phyloP scores from a whole-genome alignment of 2,113 vertebrate genomes.

The Myrmophylax atrothorax region DNA sequence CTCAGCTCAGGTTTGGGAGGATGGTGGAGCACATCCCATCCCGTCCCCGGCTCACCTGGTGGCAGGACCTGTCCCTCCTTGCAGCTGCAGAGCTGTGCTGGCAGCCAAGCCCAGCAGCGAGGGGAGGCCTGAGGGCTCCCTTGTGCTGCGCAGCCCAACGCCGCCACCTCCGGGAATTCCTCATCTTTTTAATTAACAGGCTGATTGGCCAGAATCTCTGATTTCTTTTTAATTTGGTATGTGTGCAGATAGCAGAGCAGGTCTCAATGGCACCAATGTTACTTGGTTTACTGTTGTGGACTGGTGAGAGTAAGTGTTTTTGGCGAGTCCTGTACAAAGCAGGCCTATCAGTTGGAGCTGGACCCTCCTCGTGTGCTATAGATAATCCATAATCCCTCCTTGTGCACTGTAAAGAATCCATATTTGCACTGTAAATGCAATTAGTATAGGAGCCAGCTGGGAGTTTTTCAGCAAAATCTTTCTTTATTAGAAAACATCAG shows the following conservation, averaged over 20 bases:
- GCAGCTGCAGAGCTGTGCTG: background rate
- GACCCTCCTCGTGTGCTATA: accelerated
- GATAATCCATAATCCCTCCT: background rate
- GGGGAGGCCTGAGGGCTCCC: background rate
- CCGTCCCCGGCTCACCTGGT: background rate
- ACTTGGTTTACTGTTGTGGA: background rate
- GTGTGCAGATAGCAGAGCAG: background rate
- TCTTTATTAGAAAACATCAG: background rate
- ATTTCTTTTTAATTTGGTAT: background rate
- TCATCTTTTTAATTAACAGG: slow-evolving; percentile 3
- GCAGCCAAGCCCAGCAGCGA: background rate
- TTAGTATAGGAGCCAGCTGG: background rate
- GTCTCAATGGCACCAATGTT: background rate
- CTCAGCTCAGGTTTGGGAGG: background rate
- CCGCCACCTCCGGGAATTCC: background rate
- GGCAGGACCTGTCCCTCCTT: background rate
- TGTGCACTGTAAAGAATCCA: background rate
- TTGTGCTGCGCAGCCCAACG: accelerated
- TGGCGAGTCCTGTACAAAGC: background rate
- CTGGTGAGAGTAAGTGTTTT: background rate
- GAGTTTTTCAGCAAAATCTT: background rate
- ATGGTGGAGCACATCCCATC: background rate
- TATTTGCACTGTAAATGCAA: background rate
- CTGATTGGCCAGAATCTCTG: background rate
- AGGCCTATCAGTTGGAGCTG: background rate